phyloP scores from a whole-genome alignment of 2,888 invertebrate genomes.

The Eupithecia insigniata region DNA sequence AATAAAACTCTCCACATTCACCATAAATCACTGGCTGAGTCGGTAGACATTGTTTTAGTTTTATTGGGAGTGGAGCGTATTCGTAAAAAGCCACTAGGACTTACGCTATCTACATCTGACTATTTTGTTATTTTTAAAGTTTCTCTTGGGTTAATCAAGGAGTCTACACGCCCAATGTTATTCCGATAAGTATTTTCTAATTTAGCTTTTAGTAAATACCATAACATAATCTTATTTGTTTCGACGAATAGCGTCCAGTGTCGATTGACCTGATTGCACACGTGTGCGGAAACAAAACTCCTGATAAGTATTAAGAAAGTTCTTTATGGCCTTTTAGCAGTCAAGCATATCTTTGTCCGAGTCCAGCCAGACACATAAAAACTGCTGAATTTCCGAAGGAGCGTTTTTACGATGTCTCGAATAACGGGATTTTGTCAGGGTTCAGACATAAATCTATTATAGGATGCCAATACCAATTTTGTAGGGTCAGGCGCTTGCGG shows the following conservation, averaged over 20 bases:
- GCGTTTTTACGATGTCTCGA: constrained; percentile 61
- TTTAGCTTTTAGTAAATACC: background rate
- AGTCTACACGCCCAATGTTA: background rate
- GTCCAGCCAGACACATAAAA: constrained; percentile 71
- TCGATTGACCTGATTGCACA: constrained; percentile 65
- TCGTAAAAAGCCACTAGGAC: background rate
- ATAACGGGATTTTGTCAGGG: constrained; percentile 61
- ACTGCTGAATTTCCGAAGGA: constrained; percentile 61
- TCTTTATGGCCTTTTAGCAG: constrained; percentile 67
- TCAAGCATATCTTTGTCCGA: constrained; percentile 72
- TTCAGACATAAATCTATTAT: constrained; percentile 39
- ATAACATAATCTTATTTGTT: background rate
- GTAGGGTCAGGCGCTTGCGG: constrained; percentile 12
- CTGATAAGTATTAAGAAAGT: constrained; percentile 67
- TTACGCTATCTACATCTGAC: background rate
- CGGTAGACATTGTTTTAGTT: constrained; percentile 11
- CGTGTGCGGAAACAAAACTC: constrained; percentile 60
- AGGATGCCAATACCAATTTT: constrained; percentile 30
- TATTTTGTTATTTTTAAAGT: background rate
- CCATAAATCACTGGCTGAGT: background rate
- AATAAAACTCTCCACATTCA: constrained; percentile 16
- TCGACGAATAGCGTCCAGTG: constrained; percentile 16
- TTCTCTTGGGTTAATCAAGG: background rate
- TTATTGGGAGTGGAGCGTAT: constrained; percentile 12
- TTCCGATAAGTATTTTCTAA: background rate